These are phyloP conservation scores for Clarias batrachus DNA, from an alignment of 2,113 vertebrate genomes.

Conservation along the genomic window DNA sequence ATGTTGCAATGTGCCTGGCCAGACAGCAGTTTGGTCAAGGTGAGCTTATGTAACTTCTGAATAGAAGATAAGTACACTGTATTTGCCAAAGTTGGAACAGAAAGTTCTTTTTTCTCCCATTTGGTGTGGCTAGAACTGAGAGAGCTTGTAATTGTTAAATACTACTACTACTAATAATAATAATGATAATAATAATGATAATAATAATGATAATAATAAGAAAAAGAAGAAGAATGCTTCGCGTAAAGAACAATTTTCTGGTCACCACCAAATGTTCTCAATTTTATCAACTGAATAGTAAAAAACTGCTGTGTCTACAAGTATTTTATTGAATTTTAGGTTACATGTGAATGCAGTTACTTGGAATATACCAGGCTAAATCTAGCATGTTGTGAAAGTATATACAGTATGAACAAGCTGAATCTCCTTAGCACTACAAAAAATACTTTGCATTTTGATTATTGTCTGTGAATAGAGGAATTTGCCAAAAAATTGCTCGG, in stretches of 20 bases:
- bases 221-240: background rate
- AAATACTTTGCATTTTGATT: no score
- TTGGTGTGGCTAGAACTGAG: background rate
- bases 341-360: background rate
- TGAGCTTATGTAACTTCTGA: conserved; percentile 62
- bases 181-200: no score
- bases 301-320: background rate
- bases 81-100: conserved; percentile 4
- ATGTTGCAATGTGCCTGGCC: conserved; percentile 66
- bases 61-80: conserved; percentile 56
- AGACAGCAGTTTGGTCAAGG: conserved; percentile 59
- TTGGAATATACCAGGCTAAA: background rate
- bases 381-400: background rate
- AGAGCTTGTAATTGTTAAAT: background rate
- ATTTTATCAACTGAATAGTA: background rate
- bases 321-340: background rate
- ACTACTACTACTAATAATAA: no score
- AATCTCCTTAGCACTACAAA: background rate
- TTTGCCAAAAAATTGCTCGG: background rate
- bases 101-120: background rate
- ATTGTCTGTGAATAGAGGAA: no score
- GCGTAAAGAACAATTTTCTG: conserved; percentile 14
- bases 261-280: background rate
- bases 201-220: background rate
- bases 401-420: background rate